Conservation (phyloP, 2,797 vertebrate genomes). For the Siniperca obscura region DNA sequence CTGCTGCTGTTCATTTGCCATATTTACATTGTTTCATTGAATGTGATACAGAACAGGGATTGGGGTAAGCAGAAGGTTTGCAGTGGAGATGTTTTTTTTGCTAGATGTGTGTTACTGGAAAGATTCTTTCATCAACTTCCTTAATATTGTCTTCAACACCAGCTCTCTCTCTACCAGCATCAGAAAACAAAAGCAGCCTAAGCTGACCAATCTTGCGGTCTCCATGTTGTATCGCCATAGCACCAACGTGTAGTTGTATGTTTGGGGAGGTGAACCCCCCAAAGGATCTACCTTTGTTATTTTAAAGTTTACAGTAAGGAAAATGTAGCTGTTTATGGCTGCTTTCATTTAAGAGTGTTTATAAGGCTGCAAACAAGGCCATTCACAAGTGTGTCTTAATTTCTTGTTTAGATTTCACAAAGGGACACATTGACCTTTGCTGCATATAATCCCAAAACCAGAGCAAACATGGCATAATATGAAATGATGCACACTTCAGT, state of each 20-base stretch:
- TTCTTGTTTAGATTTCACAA: slow-evolving; percentile 6
- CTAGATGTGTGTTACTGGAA: no score
- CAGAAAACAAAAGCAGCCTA: not conserved
- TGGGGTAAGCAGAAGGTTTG: not conserved
- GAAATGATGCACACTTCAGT: slow-evolving; percentile 10
- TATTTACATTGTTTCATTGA: not conserved
- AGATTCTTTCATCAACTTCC: not conserved
- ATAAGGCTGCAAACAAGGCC: not conserved
- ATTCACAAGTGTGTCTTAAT: not conserved
- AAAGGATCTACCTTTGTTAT: not conserved
- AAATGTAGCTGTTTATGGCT: not conserved
- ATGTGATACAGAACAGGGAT: not conserved
- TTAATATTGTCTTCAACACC: not conserved
- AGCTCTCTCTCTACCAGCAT: not conserved
- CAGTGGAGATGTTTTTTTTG: not conserved
- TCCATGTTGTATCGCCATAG: not conserved
- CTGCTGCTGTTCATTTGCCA: no score
- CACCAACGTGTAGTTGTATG: not conserved
- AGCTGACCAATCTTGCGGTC: not conserved
- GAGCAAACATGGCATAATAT: not conserved
- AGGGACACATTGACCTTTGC: not conserved
- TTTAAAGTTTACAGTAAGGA: not conserved
- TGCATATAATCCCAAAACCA: not conserved
- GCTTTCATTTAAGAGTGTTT: not conserved
- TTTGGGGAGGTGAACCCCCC: no score